A percentile compares a stretch with the other conserved stretches of the same genome.
These are phyloP conservation scores for Panthera uncia DNA, from an alignment of 2,113 vertebrate species.

Conservation along the genomic window DNA sequence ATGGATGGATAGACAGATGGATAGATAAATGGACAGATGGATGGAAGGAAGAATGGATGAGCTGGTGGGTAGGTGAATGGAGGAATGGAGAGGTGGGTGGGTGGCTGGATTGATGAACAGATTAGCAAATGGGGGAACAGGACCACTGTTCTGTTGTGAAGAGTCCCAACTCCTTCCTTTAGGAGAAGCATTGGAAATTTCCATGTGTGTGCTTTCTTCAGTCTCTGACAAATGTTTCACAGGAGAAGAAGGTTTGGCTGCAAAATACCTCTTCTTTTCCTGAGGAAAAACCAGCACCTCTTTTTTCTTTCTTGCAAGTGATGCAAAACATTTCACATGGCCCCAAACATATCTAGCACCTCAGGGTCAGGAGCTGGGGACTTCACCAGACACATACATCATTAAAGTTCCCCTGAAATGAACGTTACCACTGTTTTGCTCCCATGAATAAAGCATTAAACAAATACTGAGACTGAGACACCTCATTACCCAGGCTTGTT, in stretches of 20 bases:
- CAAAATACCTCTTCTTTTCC: conserved; percentile 41
- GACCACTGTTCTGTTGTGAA: neutral
- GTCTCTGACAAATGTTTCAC: neutral
- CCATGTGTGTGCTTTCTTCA: neutral
- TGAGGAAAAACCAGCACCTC: neutral
- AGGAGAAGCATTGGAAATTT: neutral
- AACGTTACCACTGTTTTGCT: neutral
- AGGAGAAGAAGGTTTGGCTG: neutral
- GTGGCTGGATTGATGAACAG: neutral
- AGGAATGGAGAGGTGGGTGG: no score
- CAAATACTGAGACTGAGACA: neutral
- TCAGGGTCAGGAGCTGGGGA: conserved; percentile 54
- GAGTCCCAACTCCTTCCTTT: neutral
- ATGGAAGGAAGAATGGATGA: neutral
- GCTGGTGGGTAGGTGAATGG: rapidly evolving
- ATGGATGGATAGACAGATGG: neutral
- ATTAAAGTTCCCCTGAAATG: conserved; percentile 26
- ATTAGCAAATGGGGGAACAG: neutral
- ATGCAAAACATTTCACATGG: conserved; percentile 45
- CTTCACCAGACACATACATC: conserved; percentile 48
- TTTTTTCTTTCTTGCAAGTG: conserved; percentile 50
- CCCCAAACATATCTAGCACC: conserved; percentile 48
- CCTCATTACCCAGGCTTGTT: neutral
- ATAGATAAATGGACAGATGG: neutral
- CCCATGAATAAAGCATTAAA: neutral